phyloP scores from a whole-genome alignment of 2,113 vertebrate genomes.

The Pimephales promelas region DNA sequence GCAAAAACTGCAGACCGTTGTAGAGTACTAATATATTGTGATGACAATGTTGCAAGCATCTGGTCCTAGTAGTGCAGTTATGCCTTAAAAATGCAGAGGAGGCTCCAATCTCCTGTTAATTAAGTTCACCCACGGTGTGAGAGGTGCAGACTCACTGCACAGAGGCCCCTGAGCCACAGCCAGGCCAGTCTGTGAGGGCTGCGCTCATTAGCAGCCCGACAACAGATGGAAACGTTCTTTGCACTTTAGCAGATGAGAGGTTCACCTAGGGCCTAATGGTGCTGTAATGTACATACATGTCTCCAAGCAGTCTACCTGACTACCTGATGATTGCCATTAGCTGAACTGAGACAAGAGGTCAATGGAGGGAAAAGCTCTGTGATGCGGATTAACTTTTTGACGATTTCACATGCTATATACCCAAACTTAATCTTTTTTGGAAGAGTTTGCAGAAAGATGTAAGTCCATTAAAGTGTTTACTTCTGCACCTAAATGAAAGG shows the following conservation, averaged over 20 bases:
- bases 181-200: constrained; percentile 32
- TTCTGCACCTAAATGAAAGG: background rate
- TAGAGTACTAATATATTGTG: constrained; percentile 19
- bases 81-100: constrained; percentile 30
- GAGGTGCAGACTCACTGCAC: constrained; percentile 39
- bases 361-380: constrained; percentile 17
- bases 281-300: constrained; percentile 43
- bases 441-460: background rate
- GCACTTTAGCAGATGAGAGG: constrained; percentile 45
- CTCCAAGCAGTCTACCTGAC: constrained; percentile 45
- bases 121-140: constrained; percentile 45
- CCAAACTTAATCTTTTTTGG: background rate
- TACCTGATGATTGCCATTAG: constrained; percentile 44
- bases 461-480: background rate
- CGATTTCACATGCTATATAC: background rate
- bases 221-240: constrained; percentile 57
- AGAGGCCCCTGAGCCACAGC: constrained; percentile 46
- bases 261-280: constrained; percentile 41
- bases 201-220: constrained; percentile 43
- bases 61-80: constrained; percentile 49
- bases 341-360: constrained; percentile 32
- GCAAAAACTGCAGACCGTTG: background rate
- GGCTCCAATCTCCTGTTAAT: constrained; percentile 54
- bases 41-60: constrained; percentile 30
- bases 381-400: background rate